Percentiles rank a stretch among this genome's conserved stretches.
phyloP scores from a whole-genome alignment of 2,888 invertebrate species.

The Drosophila picticornis region DNA sequence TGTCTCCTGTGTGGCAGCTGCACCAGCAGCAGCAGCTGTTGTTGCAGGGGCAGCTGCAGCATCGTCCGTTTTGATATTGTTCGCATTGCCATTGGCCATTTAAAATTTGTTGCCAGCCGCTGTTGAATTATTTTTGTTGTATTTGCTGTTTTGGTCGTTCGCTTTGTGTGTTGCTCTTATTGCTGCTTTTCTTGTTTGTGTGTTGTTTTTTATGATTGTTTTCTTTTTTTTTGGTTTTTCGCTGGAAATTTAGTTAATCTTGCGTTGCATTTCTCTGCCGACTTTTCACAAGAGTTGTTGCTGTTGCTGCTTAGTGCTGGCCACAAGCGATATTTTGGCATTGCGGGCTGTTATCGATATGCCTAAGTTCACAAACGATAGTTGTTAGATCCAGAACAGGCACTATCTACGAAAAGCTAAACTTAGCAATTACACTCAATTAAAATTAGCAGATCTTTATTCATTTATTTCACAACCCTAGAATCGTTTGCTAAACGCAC shows the following conservation, averaged over 20 bases:
- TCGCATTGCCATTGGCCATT: slow-evolving; percentile 83
- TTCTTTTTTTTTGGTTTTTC: slow-evolving; percentile 33
- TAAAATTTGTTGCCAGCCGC: slow-evolving; percentile 44
- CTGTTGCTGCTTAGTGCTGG: slow-evolving; percentile 41
- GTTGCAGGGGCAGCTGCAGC: slow-evolving; percentile 53
- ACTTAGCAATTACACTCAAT: background rate
- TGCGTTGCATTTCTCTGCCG: slow-evolving; percentile 59
- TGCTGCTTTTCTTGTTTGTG: slow-evolving; percentile 10
- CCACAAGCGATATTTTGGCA: slow-evolving; percentile 17
- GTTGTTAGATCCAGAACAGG: background rate
- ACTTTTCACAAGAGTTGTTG: slow-evolving; percentile 60
- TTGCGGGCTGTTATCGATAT: slow-evolving; percentile 23
- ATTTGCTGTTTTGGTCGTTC: slow-evolving; percentile 8
- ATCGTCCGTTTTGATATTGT: slow-evolving; percentile 74
- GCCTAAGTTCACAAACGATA: slow-evolving; percentile 5
- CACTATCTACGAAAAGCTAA: too few species aligned
- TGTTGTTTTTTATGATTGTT: slow-evolving; percentile 10
- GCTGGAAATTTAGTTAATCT: slow-evolving; percentile 57
- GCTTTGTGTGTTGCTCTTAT: slow-evolving; percentile 3
- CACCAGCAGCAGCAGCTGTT: slow-evolving; percentile 16
- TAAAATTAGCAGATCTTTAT: background rate
- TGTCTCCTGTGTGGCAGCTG: slow-evolving; percentile 40
- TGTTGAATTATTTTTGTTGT: slow-evolving; percentile 10
- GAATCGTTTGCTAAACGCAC: background rate
- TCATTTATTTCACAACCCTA: background rate